A percentile compares a stretch with the other conserved stretches of the same genome.
Conservation (phyloP, 2,113 vertebrate genomes). For the Mirounga angustirostris region DNA sequence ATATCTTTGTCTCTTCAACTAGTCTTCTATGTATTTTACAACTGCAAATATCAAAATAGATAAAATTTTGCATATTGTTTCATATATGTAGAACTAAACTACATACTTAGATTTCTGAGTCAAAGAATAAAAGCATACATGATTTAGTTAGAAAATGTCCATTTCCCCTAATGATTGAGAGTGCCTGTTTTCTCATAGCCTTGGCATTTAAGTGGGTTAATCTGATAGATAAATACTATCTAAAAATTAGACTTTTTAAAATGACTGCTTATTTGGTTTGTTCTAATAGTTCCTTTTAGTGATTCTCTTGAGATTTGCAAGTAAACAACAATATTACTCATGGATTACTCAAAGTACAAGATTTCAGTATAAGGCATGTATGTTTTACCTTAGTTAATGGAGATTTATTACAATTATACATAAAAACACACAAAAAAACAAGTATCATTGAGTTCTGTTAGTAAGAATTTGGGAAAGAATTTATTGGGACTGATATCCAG, state of each 20-base stretch:
- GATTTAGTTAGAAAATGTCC: neutral
- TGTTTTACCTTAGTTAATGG: neutral
- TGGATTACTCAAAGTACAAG: neutral
- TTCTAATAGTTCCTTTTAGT: neutral
- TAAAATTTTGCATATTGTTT: neutral
- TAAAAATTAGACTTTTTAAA: neutral
- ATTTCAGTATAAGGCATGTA: neutral
- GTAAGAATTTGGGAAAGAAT: neutral
- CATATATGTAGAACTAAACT: neutral
- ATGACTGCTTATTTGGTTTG: neutral
- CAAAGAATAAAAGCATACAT: neutral
- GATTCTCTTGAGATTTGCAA: neutral
- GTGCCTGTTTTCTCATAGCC: neutral
- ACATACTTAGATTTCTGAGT: neutral
- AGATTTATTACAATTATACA: neutral
- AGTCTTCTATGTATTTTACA: neutral
- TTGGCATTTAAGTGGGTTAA: neutral
- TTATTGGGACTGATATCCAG: neutral
- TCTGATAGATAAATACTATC: neutral
- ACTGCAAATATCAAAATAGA: neutral
- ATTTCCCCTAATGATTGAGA: neutral
- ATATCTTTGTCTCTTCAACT: neutral
- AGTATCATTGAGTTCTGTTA: neutral
- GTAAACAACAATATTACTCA: neutral
- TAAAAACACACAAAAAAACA: neutral